phyloP scores from a whole-genome alignment of 2,888 invertebrate species.

The Ornithoptera priamus region DNA sequence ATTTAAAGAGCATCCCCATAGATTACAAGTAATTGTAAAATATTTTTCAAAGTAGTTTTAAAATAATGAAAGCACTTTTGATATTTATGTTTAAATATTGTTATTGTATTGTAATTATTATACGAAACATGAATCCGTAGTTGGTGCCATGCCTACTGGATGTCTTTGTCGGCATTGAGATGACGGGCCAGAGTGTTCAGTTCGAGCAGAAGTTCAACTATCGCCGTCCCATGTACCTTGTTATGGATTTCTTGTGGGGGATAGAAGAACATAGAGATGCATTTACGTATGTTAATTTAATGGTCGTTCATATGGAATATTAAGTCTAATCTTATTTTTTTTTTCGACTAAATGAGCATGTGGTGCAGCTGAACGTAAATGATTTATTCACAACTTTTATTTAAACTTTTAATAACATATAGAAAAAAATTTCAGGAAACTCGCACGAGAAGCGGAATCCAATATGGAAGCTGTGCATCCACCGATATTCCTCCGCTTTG shows the following conservation, averaged over 20 bases:
- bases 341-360: too few species aligned
- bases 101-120: neutral
- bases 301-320: neutral
- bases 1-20: constrained; percentile 88
- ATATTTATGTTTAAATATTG: neutral
- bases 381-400: too few species aligned
- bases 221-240: constrained; percentile 95
- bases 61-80: neutral
- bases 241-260: constrained; percentile 95
- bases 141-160: constrained; percentile 89
- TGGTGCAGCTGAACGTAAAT: too few species aligned
- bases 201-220: constrained; percentile 99
- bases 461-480: constrained; percentile 95
- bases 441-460: constrained; percentile 89
- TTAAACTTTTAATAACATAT: too few species aligned
- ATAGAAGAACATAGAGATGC: constrained; percentile 87
- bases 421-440: constrained; percentile 69
- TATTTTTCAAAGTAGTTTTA: neutral
- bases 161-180: constrained; percentile 98
- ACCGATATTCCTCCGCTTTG: constrained; percentile 95
- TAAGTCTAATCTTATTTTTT: too few species aligned
- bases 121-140: constrained; percentile 63
- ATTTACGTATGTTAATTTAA: constrained; percentile 81
- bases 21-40: constrained; percentile 75
- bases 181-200: constrained; percentile 97